Evolutionary conservation across 2,113 vertebrate species (phyloP).

Genomic region (Monopterus albus): DNA sequence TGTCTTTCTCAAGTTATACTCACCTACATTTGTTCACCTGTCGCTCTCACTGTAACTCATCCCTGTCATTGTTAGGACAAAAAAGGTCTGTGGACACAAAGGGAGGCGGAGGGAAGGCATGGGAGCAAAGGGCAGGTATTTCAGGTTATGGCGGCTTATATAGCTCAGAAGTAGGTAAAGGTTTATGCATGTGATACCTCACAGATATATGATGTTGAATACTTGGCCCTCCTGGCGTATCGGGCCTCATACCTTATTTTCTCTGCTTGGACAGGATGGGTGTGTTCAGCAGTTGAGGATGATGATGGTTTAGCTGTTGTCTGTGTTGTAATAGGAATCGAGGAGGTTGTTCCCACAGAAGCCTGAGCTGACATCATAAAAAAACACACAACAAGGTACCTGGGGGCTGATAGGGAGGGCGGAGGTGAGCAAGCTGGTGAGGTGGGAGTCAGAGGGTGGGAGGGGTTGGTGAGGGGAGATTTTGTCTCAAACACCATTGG

Average conservation of each 20-base stretch:
- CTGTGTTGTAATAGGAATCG: conserved; percentile 68
- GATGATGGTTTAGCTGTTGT: conserved; percentile 59
- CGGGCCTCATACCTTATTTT: conserved; percentile 8
- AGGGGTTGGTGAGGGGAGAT: conserved; percentile 10
- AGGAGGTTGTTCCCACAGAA: conserved; percentile 79
- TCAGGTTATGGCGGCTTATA: conserved; percentile 53
- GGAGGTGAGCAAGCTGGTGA: conserved; percentile 62
- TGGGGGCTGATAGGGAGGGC: conserved; percentile 63
- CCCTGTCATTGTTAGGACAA: conserved; percentile 51
- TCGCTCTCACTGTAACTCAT: conserved; percentile 44
- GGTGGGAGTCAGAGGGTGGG: conserved; percentile 32
- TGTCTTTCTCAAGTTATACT: conserved; percentile 65
- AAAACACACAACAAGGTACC: conserved; percentile 74
- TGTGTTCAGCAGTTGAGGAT: conserved; percentile 56
- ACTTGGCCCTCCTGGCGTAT: background rate
- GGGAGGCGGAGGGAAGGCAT: conserved; percentile 25
- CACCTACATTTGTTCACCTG: conserved; percentile 73
- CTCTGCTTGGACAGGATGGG: conserved; percentile 19
- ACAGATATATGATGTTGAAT: conserved; percentile 15
- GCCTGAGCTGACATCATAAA: conserved; percentile 82
- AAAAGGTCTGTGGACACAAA: conserved; percentile 71
- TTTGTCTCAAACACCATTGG: conserved; percentile 66
- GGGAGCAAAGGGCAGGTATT: conserved; percentile 78
- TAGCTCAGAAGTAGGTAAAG: conserved; percentile 42
- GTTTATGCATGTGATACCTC: conserved; percentile 41